Evolutionary conservation across 2,888 invertebrate species (phyloP), one percentile per base, ranked within the genome.

Genomic region (Andrena haemorrhoa): DNA sequence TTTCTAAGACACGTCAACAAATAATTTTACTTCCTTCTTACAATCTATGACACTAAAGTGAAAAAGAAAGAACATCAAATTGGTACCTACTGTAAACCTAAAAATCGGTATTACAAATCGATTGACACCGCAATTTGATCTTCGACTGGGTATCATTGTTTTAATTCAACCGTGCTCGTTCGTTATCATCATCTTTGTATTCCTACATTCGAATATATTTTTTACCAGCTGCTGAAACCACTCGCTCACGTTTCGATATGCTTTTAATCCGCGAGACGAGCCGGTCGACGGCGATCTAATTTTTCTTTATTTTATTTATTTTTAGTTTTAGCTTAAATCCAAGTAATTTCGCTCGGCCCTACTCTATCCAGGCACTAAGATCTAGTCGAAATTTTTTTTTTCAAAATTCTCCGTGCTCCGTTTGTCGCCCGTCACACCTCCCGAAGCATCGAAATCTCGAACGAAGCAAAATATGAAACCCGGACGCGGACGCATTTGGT

Each of bases 321-420:
- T 69, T 60, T 49, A n/a, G 1, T 53, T 79, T 70, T 20, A 29
- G 51, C 49, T 56, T 1, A 58, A 66, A 63, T 47, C 68, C 70
- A 80, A 35, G 2, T 56, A 58, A 33, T 51, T 66, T 81, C 75
- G 79, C 90, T 93, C 88, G 92, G 92, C 89, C 88, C 89, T 92
- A 93, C 92, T 93, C 91, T 93, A 93, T 93, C 92, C 90, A 91
- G 86, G 92, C 91, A 93, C 93, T 89, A 93, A 93, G 90, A 92
- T 88, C 90, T 84, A 74, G 60, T 84, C 77, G 69, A 91, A 91
- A 82, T 92, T 87, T 87, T 60, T 72, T 72, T 81, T 68, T 63
- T 35, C 35, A 75, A 81, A 77, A 63, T 82, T 69, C 53, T 41
- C 63, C 23, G 35, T 53, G 2, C 60, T 47, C 74, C 4, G 10